Evolutionary conservation across 2,797 vertebrate species (phyloP), one percentile per base, ranked within the genome.

Genomic region (Sternotherus odoratus): DNA sequence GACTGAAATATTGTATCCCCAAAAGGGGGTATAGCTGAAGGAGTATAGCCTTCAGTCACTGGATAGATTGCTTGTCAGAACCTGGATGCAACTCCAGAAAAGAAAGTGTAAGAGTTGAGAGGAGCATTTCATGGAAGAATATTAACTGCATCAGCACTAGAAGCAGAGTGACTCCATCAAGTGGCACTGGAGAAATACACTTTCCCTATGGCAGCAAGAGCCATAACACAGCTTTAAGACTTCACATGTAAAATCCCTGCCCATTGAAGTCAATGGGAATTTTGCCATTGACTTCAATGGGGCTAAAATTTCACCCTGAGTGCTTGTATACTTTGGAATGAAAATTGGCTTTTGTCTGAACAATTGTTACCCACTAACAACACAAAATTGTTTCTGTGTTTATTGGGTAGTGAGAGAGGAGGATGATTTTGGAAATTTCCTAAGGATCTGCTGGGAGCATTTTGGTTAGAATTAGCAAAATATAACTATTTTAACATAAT

Each of bases 361-460:
- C 54, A 46, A 4, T 28, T 72, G 1, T 30, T 87, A 30, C 46
- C 74, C 49, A 9, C 60, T 63, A 5, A 39, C n/a, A 69, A 23
- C n/a, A 11, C 11, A 60, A 30, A 8, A 46, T 56, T 83, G 24
- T 33, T 79, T 5, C 4, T 69, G 8, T 39, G 3, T 1, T 50
- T 53, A 57, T 10, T 89, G 10, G 0, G 1, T 1, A 60, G 9
- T 4, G 2, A 63, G 13, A 77, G 0, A 3, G 78, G 2, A 2
- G 26, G 74, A 5, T 7, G 1, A 3, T 88, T 92, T 82, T 60
- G 11, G 78, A 24, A 10, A 30, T 50, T 66, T 3, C 23, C 15
- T 6, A 1, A 33, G 5, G 0, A 7, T 46, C 3, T 56, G 2
- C 10, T 2, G 86, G 86, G 7, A 93, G 0, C 0, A 36, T 24